Base-by-base conservation (phyloP, 30 jellyfish, hydroid and myxozoan genomes). In the Catostylus mosaicus region DNA sequence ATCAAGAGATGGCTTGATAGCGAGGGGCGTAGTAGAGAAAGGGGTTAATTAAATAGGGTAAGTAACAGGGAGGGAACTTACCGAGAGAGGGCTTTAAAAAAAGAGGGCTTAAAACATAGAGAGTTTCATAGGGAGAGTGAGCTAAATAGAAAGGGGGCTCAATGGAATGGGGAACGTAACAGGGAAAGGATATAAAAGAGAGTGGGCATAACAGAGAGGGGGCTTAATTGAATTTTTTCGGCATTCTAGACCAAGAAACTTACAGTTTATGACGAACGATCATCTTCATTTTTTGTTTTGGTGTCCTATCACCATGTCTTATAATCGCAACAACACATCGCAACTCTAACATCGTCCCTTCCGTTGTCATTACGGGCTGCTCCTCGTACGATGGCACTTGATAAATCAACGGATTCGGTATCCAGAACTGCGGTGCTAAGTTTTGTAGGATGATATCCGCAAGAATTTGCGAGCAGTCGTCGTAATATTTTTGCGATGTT, bases 281-380 rank as follows among this genome's bases (percentile, higher is more conserved):
- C 99, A 95, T 95, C 67, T 95, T 95, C 99, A 95, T 95, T 67
- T 95, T 95, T 65, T 95, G 99, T 75, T 95, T 95, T 33, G 99
- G 99, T 38, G 99, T 95, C 45, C 99, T 63, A 77, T 95, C 99
- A 32, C 98, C 99, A 66, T 95, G 99, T 20, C 99, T 94, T 29
- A 95, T 90, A 45, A 95, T 85, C 1, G 96, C 99, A 9, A 95
- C 92, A 43, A 95, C 98, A 52, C 98, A 95, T 11, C 98, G 95
- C 77, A 95, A 82, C 76, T 95, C 99, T 63, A 95, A 77, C 97
- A 88, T 84, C 12, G 97, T 84, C 3, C 98, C 91, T 46, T 64
- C 84, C 18, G 97, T 82, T 20, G 90, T 62, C 85, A 43, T 91
- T 24, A 74, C 96, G 26, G 99, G 96, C 73, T 82, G 79, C 84